These are phyloP conservation scores for Oceanodroma tethys DNA, from an alignment of 2,113 vertebrate species.

Conservation along the genomic window DNA sequence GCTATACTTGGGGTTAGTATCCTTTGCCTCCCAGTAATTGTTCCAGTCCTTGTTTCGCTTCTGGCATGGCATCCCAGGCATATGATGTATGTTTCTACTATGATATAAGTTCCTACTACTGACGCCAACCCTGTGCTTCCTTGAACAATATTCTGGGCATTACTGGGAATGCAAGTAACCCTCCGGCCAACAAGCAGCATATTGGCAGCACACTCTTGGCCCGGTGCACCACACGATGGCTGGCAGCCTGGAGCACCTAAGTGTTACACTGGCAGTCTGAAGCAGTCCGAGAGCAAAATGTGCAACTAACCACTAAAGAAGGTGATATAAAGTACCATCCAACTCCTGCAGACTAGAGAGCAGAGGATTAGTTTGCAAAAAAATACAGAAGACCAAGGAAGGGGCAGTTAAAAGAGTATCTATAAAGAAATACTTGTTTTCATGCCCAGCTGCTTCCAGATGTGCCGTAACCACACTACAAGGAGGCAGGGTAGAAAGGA, in stretches of 20 bases:
- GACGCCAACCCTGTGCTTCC: background rate
- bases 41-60: background rate
- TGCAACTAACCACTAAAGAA: background rate
- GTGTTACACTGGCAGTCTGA: background rate
- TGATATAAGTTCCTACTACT: background rate
- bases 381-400: background rate
- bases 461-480: background rate
- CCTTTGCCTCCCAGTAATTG: background rate
- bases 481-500: background rate
- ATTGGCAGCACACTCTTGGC: background rate
- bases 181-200: background rate
- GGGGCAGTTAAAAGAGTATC: background rate
- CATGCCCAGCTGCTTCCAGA: background rate
- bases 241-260: background rate
- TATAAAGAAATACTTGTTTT: background rate
- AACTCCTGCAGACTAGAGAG: background rate
- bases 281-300: background rate
- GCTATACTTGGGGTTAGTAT: background rate
- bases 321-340: background rate
- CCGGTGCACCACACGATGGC: fast-evolving
- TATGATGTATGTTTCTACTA: background rate
- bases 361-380: background rate
- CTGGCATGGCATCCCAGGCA: background rate
- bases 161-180: background rate
- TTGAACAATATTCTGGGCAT: background rate